Evolutionary conservation across 2,797 vertebrate genomes (phyloP), one percentile per base, ranked within the genome.

Genomic region (Ctenopoma kingsleyae): DNA sequence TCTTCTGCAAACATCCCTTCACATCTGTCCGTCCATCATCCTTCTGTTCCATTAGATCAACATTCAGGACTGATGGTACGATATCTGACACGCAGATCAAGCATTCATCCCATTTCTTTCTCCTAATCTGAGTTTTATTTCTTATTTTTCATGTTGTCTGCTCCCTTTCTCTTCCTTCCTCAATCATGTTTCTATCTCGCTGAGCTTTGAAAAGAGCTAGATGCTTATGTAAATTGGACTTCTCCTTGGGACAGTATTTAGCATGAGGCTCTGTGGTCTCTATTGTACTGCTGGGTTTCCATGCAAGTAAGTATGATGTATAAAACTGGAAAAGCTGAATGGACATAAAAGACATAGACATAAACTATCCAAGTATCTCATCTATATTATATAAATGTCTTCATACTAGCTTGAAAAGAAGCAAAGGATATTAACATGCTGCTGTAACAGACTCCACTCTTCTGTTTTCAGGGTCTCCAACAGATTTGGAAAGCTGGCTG

Each of bases 1-100:
- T 64, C 20, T 0, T 40, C 15, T 3, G 25, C 61, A 74, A 80
- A 64, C 59, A 17, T 73, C 67, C 51, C 23, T 35, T 41, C 55
- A 50, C 35, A 30, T 53, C 48, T 36, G 3, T 54, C 15, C 40
- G 13, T 16, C 68, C 13, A 30, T 23, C 58, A 36, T 13, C 49
- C 53, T 44, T 32, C 11, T 7, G 2, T 44, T 49, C 32, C 51
- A 1, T 67, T 36, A 64, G n/a, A 32, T 64, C 62, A 61, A 44
- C 35, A 43, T 32, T 59, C 0, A 17, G 46, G 58, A 53, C 8
- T 9, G 51, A 49, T 19, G 44, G 20, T 43, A 22, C n/a, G 0
- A 11, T 25, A 35, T 6, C n/a, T 19, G 22, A 32, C 23, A 49
- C 38, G 11, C 0, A 2, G n/a, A 9, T 52, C 44, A 8, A 12